Percentiles rank a stretch among this genome's conserved stretches.
phyloP scores from a whole-genome alignment of 2,888 invertebrate genomes.

The Seira sanloemensis region DNA sequence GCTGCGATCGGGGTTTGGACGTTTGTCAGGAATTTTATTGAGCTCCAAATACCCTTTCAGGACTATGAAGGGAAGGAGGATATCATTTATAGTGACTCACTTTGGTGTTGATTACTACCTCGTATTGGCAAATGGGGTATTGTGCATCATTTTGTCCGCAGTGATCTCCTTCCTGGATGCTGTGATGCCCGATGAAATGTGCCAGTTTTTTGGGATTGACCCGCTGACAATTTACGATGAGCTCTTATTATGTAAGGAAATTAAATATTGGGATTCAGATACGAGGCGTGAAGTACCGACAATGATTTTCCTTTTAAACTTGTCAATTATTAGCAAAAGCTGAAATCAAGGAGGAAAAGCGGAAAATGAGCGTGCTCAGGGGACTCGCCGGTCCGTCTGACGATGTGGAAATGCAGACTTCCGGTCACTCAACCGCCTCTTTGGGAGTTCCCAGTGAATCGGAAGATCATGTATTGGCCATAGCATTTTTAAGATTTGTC shows the following conservation, averaged over 20 bases:
- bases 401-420: constrained; percentile 35
- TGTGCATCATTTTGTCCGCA: constrained; percentile 77
- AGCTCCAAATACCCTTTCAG: constrained; percentile 79
- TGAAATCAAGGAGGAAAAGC: constrained; percentile 44
- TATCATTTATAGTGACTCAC: constrained; percentile 76
- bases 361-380: constrained; percentile 6
- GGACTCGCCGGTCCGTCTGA: not conserved
- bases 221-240: constrained; percentile 78
- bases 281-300: not conserved
- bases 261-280: not conserved
- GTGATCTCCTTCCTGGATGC: constrained; percentile 77
- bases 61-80: constrained; percentile 63
- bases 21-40: constrained; percentile 77
- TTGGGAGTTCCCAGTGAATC: not conserved
- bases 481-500: not conserved
- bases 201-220: constrained; percentile 78
- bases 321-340: constrained; percentile 30
- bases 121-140: constrained; percentile 77
- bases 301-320: not conserved
- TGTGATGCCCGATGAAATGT: constrained; percentile 76
- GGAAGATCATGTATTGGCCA: not conserved
- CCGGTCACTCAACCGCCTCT: not conserved
- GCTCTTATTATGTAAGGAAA: constrained; percentile 76
- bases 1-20: constrained; percentile 78
- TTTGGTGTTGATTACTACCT: constrained; percentile 79